phyloP scores from a whole-genome alignment of 1,140 invertebrate genomes.

The Drosophila takahashii region DNA sequence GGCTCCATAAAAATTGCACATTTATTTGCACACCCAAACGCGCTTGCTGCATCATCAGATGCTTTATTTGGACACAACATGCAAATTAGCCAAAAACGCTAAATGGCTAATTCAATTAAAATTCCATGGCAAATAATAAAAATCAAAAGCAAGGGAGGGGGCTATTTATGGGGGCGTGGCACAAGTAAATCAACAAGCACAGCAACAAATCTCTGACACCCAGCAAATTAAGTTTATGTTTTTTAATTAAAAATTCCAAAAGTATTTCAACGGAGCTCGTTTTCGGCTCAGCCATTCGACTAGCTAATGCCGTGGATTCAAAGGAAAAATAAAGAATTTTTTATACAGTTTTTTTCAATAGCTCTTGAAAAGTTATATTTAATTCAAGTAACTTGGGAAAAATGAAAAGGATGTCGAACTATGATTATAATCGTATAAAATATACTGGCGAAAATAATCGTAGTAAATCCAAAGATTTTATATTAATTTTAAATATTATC shows the following conservation, averaged over 20 bases:
- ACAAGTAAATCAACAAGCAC: conserved; percentile 43
- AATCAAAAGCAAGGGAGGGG: conserved; percentile 8
- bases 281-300: not conserved
- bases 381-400: no score
- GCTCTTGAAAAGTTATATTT: no score
- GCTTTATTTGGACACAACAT: conserved; percentile 23
- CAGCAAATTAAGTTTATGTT: conserved; percentile 71
- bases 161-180: conserved; percentile 39
- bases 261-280: not conserved
- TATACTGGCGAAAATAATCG: no score
- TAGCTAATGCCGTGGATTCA: not conserved
- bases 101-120: conserved; percentile 79
- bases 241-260: conserved; percentile 76
- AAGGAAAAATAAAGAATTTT: not conserved
- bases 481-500: no score
- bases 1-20: conserved; percentile 37
- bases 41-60: conserved; percentile 41
- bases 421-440: no score
- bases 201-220: conserved; percentile 55
- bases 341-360: no score
- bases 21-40: conserved; percentile 16
- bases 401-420: no score
- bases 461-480: no score
- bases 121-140: conserved; percentile 57
- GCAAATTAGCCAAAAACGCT: conserved; percentile 69